Base-by-base conservation (phyloP, 2,797 vertebrate species). In the Pygocentrus nattereri region DNA sequence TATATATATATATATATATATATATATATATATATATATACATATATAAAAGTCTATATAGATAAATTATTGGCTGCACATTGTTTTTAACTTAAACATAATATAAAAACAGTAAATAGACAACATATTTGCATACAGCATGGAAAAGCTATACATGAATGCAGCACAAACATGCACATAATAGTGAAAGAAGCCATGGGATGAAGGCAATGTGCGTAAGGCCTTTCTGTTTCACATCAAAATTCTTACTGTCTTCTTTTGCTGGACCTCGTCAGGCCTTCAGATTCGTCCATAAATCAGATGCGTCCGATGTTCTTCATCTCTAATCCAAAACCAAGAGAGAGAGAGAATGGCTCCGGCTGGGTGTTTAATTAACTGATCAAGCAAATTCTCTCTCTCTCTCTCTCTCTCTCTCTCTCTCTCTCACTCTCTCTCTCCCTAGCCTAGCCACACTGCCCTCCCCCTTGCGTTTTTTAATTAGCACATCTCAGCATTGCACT, bases 261-360 rank as follows among this genome's bases (percentile, higher is more conserved):
- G 76, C 78, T 50, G 82, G 75, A 78, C 44, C 71, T 69, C 25
- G 16, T 84, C 80, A 74, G 56, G 44, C 41, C n/a, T 41, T 59
- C 19, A 65, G 75, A 25, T 44, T 69, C 12, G n/a, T 75, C 34
- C 41, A 34, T 68, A 52, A 84, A 94, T 93, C 92, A 92, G 92
- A 94, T 92, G 90, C 92, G 86, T 77, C 87, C 92, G 90, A 86
- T 84, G 61, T 91, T 93, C 94, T 94, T 93, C 92, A 92, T 91
- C 94, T 96, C 96, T 95, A 96, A 95, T 95, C 95, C 94, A 96
- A 97, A 97, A 95, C 89, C 96, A 93, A 58, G 44, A 80, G 47
- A 6, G 49, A 70, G 62, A n/a, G 54, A 19, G 41, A 77, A 41
- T 15, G 34, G 74, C 76, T 72, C 38, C 30, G 38, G 41, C 64